Conservation (phyloP, 2,113 vertebrate species). For the Nannospalax galili region DNA sequence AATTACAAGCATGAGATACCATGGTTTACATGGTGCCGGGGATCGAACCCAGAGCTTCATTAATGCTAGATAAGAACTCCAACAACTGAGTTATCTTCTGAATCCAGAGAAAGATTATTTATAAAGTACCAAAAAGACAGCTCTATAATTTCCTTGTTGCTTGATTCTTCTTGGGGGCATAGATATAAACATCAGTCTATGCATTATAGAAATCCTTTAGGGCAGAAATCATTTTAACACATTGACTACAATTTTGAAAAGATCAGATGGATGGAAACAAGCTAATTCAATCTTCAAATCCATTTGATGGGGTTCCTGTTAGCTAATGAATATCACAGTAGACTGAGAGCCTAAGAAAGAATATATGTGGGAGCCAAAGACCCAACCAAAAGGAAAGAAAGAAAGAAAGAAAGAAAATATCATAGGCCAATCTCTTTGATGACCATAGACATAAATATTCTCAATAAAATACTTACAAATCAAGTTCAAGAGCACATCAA, state of each 20-base stretch:
- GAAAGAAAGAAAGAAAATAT: too few relatives aligned
- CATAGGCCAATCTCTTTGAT: too few relatives aligned
- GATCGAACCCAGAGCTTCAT: not conserved
- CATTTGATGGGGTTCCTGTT: not conserved
- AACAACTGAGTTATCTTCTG: not conserved
- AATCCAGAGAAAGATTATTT: not conserved
- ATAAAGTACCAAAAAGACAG: not conserved
- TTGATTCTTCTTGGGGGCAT: not conserved
- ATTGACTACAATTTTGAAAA: constrained; percentile 13
- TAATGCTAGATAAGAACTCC: not conserved
- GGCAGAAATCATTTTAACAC: not conserved
- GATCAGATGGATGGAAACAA: not conserved
- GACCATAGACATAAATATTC: too few relatives aligned
- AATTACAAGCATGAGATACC: not conserved
- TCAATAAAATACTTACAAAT: too few relatives aligned
- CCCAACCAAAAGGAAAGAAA: too few relatives aligned
- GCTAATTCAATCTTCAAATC: not conserved
- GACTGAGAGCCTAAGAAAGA: not conserved
- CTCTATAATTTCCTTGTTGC: not conserved
- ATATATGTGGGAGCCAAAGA: not conserved
- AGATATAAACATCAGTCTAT: not conserved
- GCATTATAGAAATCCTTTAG: not conserved
- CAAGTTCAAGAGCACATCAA: too few relatives aligned
- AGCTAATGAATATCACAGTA: not conserved
- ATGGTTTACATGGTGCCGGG: not conserved